phyloP scores from a whole-genome alignment of 2,113 vertebrate species.

The Eolophus roseicapilla region DNA sequence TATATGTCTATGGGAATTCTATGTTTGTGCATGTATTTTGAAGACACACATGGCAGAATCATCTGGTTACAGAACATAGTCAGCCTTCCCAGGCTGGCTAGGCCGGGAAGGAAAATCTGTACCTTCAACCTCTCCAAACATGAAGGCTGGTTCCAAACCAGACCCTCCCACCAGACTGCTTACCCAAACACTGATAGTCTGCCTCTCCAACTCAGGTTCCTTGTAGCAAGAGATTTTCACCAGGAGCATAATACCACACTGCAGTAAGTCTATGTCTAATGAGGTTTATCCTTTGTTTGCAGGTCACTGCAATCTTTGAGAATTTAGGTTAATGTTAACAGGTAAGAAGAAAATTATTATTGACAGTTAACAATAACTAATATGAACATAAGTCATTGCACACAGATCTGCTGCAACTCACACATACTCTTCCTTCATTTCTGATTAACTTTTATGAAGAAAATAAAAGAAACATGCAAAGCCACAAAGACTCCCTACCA shows the following conservation, averaged over 20 bases:
- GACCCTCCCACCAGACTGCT: not conserved
- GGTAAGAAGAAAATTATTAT: not conserved
- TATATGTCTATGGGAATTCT: not conserved
- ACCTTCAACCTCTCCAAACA: not conserved
- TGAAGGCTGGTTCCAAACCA: not conserved
- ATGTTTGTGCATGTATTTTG: not conserved
- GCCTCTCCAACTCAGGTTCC: not conserved
- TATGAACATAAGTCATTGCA: not conserved
- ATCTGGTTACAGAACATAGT: not conserved
- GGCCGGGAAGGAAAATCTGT: not conserved
- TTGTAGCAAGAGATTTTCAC: not conserved
- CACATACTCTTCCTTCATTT: not conserved
- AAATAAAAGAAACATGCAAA: not conserved
- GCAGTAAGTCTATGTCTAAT: constrained; percentile 8
- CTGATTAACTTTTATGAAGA: not conserved
- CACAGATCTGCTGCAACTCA: not conserved
- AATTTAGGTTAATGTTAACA: constrained; percentile 27
- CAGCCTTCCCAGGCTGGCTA: not conserved
- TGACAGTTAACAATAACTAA: not conserved
- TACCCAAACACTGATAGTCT: not conserved
- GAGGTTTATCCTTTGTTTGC: constrained; percentile 48
- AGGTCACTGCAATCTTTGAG: constrained; percentile 3
- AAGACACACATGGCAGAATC: not conserved
- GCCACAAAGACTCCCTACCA: constrained; percentile 66
- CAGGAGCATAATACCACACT: not conserved